These are phyloP conservation scores for Cardiocondyla obscurior DNA, from an alignment of 1,140 invertebrate genomes.

Conservation along the genomic window DNA sequence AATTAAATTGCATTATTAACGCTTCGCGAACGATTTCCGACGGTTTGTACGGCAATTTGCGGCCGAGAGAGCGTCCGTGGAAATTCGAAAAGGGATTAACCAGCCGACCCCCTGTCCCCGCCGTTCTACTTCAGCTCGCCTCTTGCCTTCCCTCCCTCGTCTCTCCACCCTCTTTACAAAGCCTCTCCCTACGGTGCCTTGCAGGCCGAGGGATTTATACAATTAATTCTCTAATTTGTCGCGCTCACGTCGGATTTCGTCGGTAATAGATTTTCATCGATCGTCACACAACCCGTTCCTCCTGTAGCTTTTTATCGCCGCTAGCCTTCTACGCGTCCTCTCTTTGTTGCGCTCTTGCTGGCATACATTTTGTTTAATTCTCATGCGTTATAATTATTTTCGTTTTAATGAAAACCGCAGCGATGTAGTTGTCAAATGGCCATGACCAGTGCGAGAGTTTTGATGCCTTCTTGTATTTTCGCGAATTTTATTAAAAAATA, in stretches of 20 bases:
- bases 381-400: constrained; percentile 63
- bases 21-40: constrained; percentile 75
- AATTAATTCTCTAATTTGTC: constrained; percentile 81
- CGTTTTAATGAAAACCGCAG: constrained; percentile 25
- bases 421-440: constrained; percentile 46
- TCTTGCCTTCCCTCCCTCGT: constrained; percentile 7
- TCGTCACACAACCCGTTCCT: constrained; percentile 54
- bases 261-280: constrained; percentile 75
- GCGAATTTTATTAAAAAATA: constrained; percentile 3
- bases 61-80: constrained; percentile 69
- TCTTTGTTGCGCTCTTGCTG: not conserved
- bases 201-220: constrained; percentile 76
- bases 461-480: not conserved
- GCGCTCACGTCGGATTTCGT: constrained; percentile 77
- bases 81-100: constrained; percentile 80
- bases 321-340: not conserved
- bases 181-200: constrained; percentile 49
- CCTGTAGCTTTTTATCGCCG: not conserved
- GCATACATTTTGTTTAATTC: constrained; percentile 52
- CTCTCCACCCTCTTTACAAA: constrained; percentile 27
- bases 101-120: constrained; percentile 59
- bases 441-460: not conserved
- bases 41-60: constrained; percentile 77
- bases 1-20: constrained; percentile 81
- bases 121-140: constrained; percentile 36